These are phyloP conservation scores for Puffinus mauretanicus DNA, from an alignment of 2,113 vertebrate species.

Conservation along the genomic window DNA sequence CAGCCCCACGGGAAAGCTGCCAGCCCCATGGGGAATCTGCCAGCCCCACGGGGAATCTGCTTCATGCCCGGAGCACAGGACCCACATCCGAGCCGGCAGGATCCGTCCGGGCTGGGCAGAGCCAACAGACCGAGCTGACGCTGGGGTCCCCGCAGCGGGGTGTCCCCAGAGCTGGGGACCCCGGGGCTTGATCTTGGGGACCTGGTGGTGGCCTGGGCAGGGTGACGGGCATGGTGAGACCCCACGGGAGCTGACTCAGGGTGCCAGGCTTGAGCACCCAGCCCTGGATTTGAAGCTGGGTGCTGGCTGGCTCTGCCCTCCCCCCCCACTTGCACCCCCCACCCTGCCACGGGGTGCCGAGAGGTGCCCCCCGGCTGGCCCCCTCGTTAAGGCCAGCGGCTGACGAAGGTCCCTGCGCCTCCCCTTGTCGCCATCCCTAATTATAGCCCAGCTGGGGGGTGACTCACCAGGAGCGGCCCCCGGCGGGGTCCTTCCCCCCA, in stretches of 20 bases:
- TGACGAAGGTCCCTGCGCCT: not conserved
- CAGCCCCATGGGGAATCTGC: too few relatives aligned
- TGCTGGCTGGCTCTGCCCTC: not conserved
- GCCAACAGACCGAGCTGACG: too few relatives aligned
- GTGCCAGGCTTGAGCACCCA: not conserved
- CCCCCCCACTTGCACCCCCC: not conserved
- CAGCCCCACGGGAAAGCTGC: too few relatives aligned
- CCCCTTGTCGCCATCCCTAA: not conserved
- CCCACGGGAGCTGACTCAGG: not conserved
- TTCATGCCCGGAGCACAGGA: too few relatives aligned
- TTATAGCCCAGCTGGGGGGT: not conserved
- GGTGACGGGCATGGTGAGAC: not conserved
- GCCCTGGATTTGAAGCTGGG: not conserved
- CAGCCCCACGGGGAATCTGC: too few relatives aligned
- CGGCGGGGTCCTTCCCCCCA: not conserved
- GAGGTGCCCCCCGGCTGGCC: not conserved
- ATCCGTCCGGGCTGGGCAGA: too few relatives aligned
- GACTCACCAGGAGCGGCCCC: not conserved
- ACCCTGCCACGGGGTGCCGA: too few relatives aligned
- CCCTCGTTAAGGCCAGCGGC: not conserved
- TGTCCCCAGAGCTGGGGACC: too few relatives aligned
- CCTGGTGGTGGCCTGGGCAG: not conserved
- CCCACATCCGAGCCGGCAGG: too few relatives aligned
- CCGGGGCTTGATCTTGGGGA: too few relatives aligned
- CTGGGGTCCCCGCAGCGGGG: too few relatives aligned